These are phyloP conservation scores for Parascotia fuliginaria DNA, from an alignment of 2,888 invertebrate species.

Conservation along the genomic window DNA sequence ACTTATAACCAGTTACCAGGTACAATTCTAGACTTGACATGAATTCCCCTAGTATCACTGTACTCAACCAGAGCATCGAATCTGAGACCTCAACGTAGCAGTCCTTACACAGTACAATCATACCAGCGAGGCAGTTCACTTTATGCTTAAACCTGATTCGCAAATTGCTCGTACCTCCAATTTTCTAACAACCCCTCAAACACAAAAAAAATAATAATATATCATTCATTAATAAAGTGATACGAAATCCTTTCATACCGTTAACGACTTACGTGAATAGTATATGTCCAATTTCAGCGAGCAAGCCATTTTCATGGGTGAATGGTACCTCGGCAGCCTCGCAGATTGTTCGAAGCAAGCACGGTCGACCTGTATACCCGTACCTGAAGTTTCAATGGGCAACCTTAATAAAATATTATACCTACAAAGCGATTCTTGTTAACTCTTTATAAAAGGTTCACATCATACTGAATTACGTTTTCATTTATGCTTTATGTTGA, in stretches of 20 bases:
- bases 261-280: constrained; percentile 88
- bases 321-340: constrained; percentile 90
- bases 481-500: constrained; percentile 14
- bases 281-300: constrained; percentile 91
- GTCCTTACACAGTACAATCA: too few relatives aligned
- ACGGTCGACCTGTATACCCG: constrained; percentile 88
- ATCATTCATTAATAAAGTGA: constrained; percentile 43
- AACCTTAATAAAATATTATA: constrained; percentile 53
- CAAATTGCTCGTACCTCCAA: too few relatives aligned
- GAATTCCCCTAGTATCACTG: too few relatives aligned
- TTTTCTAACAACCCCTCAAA: constrained; percentile 26
- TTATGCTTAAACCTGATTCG: too few relatives aligned
- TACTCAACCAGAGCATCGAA: too few relatives aligned
- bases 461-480: constrained; percentile 31
- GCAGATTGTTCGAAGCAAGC: constrained; percentile 91
- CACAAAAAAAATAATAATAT: constrained; percentile 38
- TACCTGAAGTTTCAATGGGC: constrained; percentile 77
- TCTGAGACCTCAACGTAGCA: too few relatives aligned
- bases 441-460: constrained; percentile 37
- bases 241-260: constrained; percentile 39
- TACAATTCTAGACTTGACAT: too few relatives aligned
- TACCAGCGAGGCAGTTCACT: too few relatives aligned
- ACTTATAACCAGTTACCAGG: too few relatives aligned
- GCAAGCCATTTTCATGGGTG: constrained; percentile 88
- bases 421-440: constrained; percentile 45